Evolutionary conservation across 2,888 invertebrate genomes (phyloP).

Genomic region (Polydrusus cervinus): DNA sequence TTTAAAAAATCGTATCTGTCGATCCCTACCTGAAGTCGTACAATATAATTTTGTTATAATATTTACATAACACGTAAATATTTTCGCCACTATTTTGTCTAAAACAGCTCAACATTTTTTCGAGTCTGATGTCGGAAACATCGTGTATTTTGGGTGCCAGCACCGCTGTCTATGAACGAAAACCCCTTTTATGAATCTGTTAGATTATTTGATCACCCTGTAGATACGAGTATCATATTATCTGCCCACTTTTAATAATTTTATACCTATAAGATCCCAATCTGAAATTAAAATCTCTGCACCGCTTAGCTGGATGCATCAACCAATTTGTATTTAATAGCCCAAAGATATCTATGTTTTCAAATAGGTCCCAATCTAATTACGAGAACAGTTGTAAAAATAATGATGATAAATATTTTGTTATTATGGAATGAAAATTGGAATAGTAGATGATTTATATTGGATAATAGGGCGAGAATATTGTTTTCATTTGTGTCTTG

Average conservation of each 20-base stretch:
- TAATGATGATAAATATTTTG: constrained; percentile 40
- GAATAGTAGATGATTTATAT: constrained; percentile 27
- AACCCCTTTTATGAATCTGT: neutral
- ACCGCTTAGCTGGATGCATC: constrained; percentile 34
- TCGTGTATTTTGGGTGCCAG: too few relatives aligned
- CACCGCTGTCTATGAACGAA: too few relatives aligned
- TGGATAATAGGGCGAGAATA: constrained; percentile 4
- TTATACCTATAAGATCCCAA: constrained; percentile 29
- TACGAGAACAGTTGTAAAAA: constrained; percentile 36
- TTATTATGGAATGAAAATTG: constrained; percentile 27
- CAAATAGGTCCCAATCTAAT: constrained; percentile 41
- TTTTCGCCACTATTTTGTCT: too few relatives aligned
- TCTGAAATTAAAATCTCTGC: constrained; percentile 45
- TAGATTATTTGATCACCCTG: constrained; percentile 12
- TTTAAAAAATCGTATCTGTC: too few relatives aligned
- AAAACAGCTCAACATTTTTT: too few relatives aligned
- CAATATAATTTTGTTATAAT: too few relatives aligned
- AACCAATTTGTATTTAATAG: constrained; percentile 26
- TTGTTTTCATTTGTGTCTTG: constrained; percentile 3
- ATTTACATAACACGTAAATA: too few relatives aligned
- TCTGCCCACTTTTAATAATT: constrained; percentile 36
- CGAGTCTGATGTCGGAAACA: too few relatives aligned
- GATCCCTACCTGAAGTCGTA: too few relatives aligned
- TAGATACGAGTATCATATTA: constrained; percentile 21
- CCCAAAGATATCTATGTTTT: constrained; percentile 38